Conservation (phyloP, 2,113 vertebrate species). For the Poeciliopsis turrubarensis region DNA sequence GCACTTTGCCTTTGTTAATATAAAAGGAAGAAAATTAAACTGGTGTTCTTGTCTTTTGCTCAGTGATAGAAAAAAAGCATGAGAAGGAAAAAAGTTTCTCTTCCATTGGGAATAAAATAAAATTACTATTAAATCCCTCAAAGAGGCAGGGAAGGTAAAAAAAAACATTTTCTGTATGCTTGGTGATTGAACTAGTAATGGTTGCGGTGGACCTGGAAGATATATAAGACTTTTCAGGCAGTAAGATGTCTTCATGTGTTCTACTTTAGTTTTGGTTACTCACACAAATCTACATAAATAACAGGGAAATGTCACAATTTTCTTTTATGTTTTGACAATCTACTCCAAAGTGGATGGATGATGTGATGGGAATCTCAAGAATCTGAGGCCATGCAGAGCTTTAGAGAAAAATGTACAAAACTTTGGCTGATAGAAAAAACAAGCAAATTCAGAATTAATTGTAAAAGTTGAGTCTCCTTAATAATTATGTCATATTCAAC, state of each 20-base stretch:
- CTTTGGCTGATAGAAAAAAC: no score
- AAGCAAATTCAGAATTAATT: no score
- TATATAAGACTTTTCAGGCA: slow-evolving; percentile 9
- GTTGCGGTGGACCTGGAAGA: slow-evolving; percentile 30
- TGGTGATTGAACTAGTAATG: slow-evolving; percentile 57
- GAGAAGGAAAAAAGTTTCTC: slow-evolving; percentile 4
- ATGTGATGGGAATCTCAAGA: no score
- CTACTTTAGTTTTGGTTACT: not conserved
- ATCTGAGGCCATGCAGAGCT: no score
- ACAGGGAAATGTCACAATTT: not conserved
- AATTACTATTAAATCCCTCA: slow-evolving; percentile 75
- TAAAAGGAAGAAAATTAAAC: slow-evolving; percentile 46
- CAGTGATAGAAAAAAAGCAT: slow-evolving; percentile 41
- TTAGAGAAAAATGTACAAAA: not conserved
- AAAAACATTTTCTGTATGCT: slow-evolving; percentile 56
- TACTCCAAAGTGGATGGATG: not conserved
- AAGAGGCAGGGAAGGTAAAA: slow-evolving; percentile 45
- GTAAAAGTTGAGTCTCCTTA: no score
- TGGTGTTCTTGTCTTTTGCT: slow-evolving; percentile 45
- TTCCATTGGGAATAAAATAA: slow-evolving; percentile 64
- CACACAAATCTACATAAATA: not conserved
- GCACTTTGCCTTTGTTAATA: slow-evolving; percentile 59
- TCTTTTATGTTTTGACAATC: not conserved
- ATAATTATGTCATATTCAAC: no score
- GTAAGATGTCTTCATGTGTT: slow-evolving; percentile 2